Base-by-base conservation (phyloP, 2,797 vertebrate species). In the Chrosomus eos region DNA sequence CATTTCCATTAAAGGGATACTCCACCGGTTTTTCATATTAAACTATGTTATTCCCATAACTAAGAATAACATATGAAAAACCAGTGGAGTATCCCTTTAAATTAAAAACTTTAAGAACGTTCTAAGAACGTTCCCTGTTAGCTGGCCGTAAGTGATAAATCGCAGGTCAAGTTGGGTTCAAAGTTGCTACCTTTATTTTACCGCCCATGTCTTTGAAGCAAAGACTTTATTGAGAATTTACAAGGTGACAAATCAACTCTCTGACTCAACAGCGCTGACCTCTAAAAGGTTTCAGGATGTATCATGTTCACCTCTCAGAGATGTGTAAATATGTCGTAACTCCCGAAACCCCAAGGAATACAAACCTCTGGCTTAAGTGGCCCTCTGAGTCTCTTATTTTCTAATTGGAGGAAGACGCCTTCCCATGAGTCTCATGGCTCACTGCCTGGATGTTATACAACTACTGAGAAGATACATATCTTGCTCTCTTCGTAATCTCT, bases 341-440 rank as follows among this genome's bases (percentile, higher is more conserved):
- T 53, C 38, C 80, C 28, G 51, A 72, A 81, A 62, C 26, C 21
- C 18, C 19, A 21, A n/a, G 45, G 64, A 72, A 64, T 36, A 72
- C 74, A 82, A 40, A 67, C 28, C 23, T 48, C 36, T 21, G 48
- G 21, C 33, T 45, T 31, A 58, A 83, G 60, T 71, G 72, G 72
- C 23, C 77, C 48, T 78, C 43, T 66, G 81, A n/a, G 48, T 85
- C 28, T 75, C 67, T 62, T 62, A 51, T 36, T 71, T 21, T 76
- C 18, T 66, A 74, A 86, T 74, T 86, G 67, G 55, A 53, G 33
- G 33, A 67, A 86, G 80, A 82, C 71, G 26, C 18, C 43, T 79
- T 60, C 26, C 73, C 64, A 86, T 66, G 58, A 45, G 67, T 53
- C 36, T n/a, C 33, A 6, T 73, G 75, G 81, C 75, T 51, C 78